These are phyloP conservation scores for Nyleta sp. DNA, from an alignment of 2,888 invertebrate genomes.

Conservation along the genomic window DNA sequence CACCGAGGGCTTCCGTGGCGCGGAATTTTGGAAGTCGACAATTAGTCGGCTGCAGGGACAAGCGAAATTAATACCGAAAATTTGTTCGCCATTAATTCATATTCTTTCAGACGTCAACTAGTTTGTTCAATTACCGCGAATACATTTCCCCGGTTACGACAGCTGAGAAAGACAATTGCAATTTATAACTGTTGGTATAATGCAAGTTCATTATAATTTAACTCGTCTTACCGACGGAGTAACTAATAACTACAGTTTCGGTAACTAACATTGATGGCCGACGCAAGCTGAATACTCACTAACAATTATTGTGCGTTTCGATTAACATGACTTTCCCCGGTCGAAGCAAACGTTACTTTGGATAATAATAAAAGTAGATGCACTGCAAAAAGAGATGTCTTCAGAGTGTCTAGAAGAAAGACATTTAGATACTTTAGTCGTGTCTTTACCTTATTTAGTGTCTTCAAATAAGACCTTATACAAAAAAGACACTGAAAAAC, in stretches of 20 bases:
- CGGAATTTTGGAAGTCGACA: too few relatives aligned
- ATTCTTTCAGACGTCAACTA: slow-evolving; percentile 34
- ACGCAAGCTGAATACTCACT: slow-evolving; percentile 39
- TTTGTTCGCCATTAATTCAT: slow-evolving; percentile 21
- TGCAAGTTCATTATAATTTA: slow-evolving; percentile 48
- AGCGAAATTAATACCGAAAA: slow-evolving; percentile 1
- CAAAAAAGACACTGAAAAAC: too few relatives aligned
- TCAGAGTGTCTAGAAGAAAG: too few relatives aligned
- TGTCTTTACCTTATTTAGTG: too few relatives aligned
- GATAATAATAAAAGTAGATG: too few relatives aligned
- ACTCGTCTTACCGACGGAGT: slow-evolving; percentile 32
- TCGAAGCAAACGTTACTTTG: too few relatives aligned
- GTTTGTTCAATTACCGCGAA: slow-evolving; percentile 38
- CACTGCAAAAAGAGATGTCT: too few relatives aligned
- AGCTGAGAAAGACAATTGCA: slow-evolving; percentile 39
- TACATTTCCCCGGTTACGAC: slow-evolving; percentile 34
- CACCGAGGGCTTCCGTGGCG: neutral
- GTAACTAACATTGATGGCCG: slow-evolving; percentile 45
- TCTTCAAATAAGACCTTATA: too few relatives aligned
- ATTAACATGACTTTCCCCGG: slow-evolving; percentile 31
- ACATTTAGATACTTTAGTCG: too few relatives aligned
- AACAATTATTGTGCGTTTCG: slow-evolving; percentile 32
- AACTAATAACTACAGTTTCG: slow-evolving; percentile 47
- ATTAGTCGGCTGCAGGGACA: too few relatives aligned
- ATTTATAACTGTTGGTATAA: slow-evolving; percentile 48